Conservation (phyloP, 2,888 invertebrate species). For the Allophyes oxyacanthae region DNA sequence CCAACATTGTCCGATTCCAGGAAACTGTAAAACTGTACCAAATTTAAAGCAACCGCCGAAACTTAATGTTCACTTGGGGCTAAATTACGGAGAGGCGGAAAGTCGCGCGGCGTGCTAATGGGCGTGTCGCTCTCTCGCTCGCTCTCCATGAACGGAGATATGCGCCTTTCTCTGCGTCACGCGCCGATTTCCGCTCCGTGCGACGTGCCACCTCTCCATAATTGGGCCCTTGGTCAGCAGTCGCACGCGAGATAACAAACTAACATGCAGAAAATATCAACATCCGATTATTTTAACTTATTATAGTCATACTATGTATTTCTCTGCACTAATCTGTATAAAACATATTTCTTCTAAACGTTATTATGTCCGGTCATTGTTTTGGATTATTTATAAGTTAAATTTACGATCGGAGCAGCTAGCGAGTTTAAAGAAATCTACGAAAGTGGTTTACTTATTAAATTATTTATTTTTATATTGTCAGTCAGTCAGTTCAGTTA, state of each 20-base stretch:
- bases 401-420: slow-evolving; percentile 34
- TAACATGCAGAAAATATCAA: slow-evolving; percentile 24
- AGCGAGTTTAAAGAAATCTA: slow-evolving; percentile 38
- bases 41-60: slow-evolving; percentile 25
- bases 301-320: slow-evolving; percentile 17
- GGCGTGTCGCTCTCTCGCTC: too few relatives aligned
- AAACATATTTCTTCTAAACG: slow-evolving; percentile 6
- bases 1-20: not conserved
- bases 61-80: not conserved
- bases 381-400: not conserved
- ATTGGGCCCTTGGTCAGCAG: not conserved
- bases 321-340: slow-evolving; percentile 27
- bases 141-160: too few relatives aligned
- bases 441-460: slow-evolving; percentile 25
- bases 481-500: slow-evolving; percentile 34
- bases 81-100: too few relatives aligned
- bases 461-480: slow-evolving; percentile 36
- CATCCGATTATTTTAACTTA: slow-evolving; percentile 15
- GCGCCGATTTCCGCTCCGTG: too few relatives aligned
- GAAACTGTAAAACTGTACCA: too few relatives aligned
- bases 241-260: slow-evolving; percentile 9
- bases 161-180: too few relatives aligned
- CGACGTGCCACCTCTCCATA: too few relatives aligned
- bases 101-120: too few relatives aligned
- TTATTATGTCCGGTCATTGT: not conserved